Percentiles rank a stretch among this genome's conserved stretches.
These are phyloP conservation scores for Panagrolaimus sp. DNA, from an alignment of 1,140 invertebrate genomes.

Conservation along the genomic window DNA sequence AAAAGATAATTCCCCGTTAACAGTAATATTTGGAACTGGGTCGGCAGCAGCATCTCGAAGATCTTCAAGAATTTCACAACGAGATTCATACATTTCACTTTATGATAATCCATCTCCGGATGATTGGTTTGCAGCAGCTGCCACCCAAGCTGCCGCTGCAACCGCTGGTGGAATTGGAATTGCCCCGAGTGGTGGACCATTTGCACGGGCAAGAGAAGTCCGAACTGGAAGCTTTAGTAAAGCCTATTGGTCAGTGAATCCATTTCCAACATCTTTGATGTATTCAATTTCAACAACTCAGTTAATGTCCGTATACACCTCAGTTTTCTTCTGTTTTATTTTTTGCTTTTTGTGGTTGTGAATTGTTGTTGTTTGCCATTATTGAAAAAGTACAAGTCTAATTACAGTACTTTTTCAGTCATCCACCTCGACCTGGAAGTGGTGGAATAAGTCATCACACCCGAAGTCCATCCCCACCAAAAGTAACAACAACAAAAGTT, in stretches of 20 bases:
- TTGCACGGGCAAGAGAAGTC: not conserved
- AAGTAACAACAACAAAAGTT: not conserved
- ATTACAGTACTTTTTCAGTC: not conserved
- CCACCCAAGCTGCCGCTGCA: not conserved
- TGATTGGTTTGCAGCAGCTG: slow-evolving; percentile 13
- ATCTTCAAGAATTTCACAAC: slow-evolving; percentile 28
- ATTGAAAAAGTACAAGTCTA: not conserved
- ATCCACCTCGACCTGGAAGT: not conserved
- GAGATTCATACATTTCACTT: slow-evolving; percentile 29
- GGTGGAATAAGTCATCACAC: not conserved
- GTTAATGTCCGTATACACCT: too few species aligned
- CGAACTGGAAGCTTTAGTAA: slow-evolving; percentile 9
- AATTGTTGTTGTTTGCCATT: not conserved
- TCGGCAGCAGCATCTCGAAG: slow-evolving; percentile 27
- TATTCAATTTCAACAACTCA: too few species aligned
- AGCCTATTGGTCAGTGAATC: slow-evolving; percentile 5
- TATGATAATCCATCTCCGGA: slow-evolving; percentile 32
- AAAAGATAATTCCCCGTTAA: slow-evolving; percentile 26
- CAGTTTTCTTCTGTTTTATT: not conserved
- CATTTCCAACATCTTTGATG: too few species aligned
- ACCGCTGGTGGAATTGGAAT: slow-evolving; percentile 3
- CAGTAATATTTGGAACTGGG: slow-evolving; percentile 32
- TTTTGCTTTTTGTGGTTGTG: not conserved
- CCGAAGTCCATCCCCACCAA: not conserved
- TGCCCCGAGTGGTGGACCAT: not conserved